Base-by-base conservation (phyloP, 2,797 vertebrate species). In the Bucorvus abyssinicus region DNA sequence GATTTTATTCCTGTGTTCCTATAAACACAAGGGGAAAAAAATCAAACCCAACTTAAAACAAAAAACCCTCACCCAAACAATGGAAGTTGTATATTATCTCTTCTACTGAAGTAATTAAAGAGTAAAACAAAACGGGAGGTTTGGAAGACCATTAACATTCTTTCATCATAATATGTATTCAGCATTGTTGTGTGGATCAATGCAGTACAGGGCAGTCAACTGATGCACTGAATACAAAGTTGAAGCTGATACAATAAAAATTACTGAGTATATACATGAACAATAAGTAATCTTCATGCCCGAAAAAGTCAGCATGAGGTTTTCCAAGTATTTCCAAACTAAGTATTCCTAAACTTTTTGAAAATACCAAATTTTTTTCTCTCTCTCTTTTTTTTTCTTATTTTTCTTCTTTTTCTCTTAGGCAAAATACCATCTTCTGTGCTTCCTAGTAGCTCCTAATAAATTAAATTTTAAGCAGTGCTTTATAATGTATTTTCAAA, bases 41-140 rank as follows among this genome's bases (percentile, higher is more conserved):
- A 3, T 0, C 8, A 83, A 83, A 13, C 1, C 3, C 6, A 49
- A 82, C 23, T 0, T 4, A 65, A 13, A 6, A 1, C 0, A 36
- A 78, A 57, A 19, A 17, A 17, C 2, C 0, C 3, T 1, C 20
- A 32, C 9, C 5, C 15, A 47, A 75, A 0, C 7, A 49, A 38
- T 7, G 64, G 2, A 71, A 91, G 13, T 32, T 63, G 2, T 36
- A 45, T 61, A 26, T 32, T 82, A 52, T 30, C 5, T 0, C 1
- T 67, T 36, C 8, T 59, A 19, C 10, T 38, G 19, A 93, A 90
- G 55, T 90, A 86, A 59, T 59, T 74, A 56, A 73, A 88, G 6
- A 78, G 77, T 81, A 63, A 93, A 94, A 73, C 8, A 79, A 78
- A 84, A 73, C 29, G 5, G 2, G 8, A 63, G 9, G 38, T 92